A percentile compares a stretch with the other conserved stretches of the same genome.
These are phyloP conservation scores for Anthopleura xanthogrammica DNA, from an alignment of 92 coral and sea anemone species.

Conservation along the genomic window DNA sequence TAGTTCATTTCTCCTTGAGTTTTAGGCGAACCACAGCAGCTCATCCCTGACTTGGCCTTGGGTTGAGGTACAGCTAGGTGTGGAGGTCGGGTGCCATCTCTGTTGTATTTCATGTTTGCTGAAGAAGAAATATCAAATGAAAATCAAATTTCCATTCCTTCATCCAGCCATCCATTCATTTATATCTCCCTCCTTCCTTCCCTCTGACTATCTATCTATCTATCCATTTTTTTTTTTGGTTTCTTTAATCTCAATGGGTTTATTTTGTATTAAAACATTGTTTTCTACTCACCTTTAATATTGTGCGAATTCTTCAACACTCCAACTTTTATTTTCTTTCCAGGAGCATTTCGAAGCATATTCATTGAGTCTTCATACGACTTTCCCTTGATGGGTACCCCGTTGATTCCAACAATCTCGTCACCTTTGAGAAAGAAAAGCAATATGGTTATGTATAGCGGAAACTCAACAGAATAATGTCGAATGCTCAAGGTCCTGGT, in stretches of 20 bases:
- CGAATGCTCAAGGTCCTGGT: not conserved
- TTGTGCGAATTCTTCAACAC: constrained; percentile 40
- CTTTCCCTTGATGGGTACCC: constrained; percentile 54
- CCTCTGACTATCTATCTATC: too few relatives aligned
- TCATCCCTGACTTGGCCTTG: constrained; percentile 7
- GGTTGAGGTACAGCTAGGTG: constrained; percentile 20
- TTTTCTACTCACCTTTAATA: constrained; percentile 40
- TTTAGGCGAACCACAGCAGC: constrained; percentile 43
- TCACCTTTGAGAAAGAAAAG: constrained; percentile 47
- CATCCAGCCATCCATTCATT: too few relatives aligned
- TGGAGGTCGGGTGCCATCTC: constrained; percentile 12
- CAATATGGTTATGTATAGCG: not conserved
- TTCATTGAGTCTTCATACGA: constrained; percentile 71
- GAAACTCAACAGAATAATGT: not conserved
- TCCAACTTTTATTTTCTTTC: constrained; percentile 37
- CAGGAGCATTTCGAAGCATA: constrained; percentile 47
- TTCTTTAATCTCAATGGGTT: too few relatives aligned
- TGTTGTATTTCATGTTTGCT: constrained; percentile 44
- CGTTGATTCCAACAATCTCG: constrained; percentile 75
- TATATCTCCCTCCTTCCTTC: too few relatives aligned
- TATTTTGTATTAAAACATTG: not conserved
- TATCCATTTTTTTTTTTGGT: too few relatives aligned
- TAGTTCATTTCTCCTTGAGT: constrained; percentile 35
- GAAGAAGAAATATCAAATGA: not conserved
- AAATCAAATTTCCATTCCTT: not conserved